These are phyloP conservation scores for Neomicropteryx cornuta DNA, from an alignment of 1,140 invertebrate genomes.

Conservation along the genomic window DNA sequence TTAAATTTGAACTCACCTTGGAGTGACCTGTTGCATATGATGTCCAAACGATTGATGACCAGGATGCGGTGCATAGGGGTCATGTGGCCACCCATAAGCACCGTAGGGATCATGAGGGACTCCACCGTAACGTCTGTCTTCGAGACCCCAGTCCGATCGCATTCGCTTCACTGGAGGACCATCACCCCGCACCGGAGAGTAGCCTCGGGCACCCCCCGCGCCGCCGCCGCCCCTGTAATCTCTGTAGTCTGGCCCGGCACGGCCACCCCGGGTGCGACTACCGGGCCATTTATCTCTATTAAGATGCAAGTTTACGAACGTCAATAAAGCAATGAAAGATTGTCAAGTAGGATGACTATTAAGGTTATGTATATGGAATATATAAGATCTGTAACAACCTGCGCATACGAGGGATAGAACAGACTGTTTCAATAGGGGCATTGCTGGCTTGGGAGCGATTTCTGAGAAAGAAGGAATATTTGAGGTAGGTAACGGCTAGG, in stretches of 20 bases:
- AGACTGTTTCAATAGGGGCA: too few species aligned
- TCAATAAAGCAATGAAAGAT: not conserved
- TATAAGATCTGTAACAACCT: too few species aligned
- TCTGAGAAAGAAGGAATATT: slow-evolving; percentile 21
- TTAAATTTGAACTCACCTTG: too few species aligned
- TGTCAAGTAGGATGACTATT: slow-evolving; percentile 10
- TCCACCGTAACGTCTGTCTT: slow-evolving; percentile 35
- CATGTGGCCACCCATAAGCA: slow-evolving; percentile 39
- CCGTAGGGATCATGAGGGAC: slow-evolving; percentile 38
- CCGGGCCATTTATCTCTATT: slow-evolving; percentile 7
- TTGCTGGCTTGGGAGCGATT: too few species aligned
- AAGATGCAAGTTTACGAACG: too few species aligned
- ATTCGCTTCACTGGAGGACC: slow-evolving; percentile 75
- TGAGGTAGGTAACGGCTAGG: too few species aligned
- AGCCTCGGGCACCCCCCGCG: slow-evolving; percentile 42
- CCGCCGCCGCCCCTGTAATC: slow-evolving; percentile 51
- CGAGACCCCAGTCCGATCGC: slow-evolving; percentile 58
- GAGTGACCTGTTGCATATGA: slow-evolving; percentile 34
- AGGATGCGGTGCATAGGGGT: slow-evolving; percentile 36
- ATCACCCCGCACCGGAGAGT: slow-evolving; percentile 65
- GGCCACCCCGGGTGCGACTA: slow-evolving; percentile 29
- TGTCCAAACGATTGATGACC: slow-evolving; percentile 37
- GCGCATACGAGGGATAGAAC: too few species aligned
- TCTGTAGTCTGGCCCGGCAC: slow-evolving; percentile 54
- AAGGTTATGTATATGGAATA: too few species aligned